A percentile compares a stretch with the other conserved stretches of the same genome.
These are phyloP conservation scores for Melanerpes formicivorus DNA, from an alignment of 2,113 vertebrate genomes.

Conservation along the genomic window DNA sequence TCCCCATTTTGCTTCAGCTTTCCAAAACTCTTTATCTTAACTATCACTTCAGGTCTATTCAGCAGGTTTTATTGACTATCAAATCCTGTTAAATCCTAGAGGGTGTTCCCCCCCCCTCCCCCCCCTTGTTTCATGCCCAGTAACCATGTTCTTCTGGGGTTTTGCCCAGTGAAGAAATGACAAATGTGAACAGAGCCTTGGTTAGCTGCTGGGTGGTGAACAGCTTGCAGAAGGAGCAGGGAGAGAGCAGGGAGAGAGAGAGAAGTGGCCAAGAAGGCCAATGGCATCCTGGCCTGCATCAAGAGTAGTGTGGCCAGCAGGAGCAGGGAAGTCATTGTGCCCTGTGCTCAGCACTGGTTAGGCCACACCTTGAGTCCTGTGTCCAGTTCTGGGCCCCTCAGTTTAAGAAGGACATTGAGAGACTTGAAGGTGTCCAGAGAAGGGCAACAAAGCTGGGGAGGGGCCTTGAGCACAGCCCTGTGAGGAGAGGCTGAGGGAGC, in stretches of 20 bases:
- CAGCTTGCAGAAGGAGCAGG: neutral
- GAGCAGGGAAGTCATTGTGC: no score
- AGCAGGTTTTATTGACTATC: neutral
- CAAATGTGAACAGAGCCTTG: neutral
- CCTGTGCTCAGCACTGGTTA: no score
- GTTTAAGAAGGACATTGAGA: no score
- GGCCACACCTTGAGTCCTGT: no score
- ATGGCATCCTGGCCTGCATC: no score
- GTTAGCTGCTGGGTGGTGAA: neutral
- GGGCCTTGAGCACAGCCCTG: no score
- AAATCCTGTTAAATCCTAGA: neutral
- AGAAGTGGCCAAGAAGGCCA: no score
- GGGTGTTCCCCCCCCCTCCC: neutral
- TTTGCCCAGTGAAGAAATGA: neutral
- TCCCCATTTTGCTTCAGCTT: neutral
- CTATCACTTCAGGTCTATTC: neutral
- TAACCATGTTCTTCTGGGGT: neutral
- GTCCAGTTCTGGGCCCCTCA: no score
- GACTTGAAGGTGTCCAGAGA: no score
- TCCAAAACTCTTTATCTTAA: neutral
- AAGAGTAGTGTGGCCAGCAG: no score
- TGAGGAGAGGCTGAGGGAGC: no score
- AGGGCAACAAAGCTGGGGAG: no score
- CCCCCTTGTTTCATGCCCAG: neutral
- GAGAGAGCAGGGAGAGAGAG: neutral